Evolutionary conservation across 2,797 vertebrate genomes (phyloP).

Genomic region (Fistularia commersonii): DNA sequence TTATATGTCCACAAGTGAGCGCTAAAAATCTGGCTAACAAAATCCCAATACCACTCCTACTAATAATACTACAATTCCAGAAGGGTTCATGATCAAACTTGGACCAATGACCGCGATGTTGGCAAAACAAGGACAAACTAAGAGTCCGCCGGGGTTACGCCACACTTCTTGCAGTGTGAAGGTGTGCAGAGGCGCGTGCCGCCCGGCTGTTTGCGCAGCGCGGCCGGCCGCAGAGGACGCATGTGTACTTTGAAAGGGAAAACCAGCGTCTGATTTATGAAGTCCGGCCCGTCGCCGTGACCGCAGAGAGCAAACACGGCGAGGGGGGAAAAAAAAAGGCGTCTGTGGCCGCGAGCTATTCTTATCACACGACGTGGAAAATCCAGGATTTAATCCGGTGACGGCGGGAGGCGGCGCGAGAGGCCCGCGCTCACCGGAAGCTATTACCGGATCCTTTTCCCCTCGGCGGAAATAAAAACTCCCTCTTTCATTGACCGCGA

Average conservation of each 20-base stretch:
- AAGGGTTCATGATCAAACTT: too few relatives aligned
- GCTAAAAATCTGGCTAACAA: too few relatives aligned
- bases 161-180: constrained; percentile 26
- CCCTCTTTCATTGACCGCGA: too few relatives aligned
- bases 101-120: too few relatives aligned
- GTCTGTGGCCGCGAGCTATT: constrained; percentile 76
- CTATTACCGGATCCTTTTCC: too few relatives aligned
- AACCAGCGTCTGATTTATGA: constrained; percentile 78
- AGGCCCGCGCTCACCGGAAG: too few relatives aligned
- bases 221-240: constrained; percentile 65
- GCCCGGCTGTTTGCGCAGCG: constrained; percentile 54
- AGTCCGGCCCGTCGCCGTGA: constrained; percentile 65
- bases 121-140: too few relatives aligned
- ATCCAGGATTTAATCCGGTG: constrained; percentile 55
- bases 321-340: constrained; percentile 71
- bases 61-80: too few relatives aligned
- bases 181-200: constrained; percentile 59
- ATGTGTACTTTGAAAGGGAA: constrained; percentile 72
- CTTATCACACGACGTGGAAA: constrained; percentile 66
- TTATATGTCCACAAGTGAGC: too few relatives aligned
- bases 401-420: too few relatives aligned
- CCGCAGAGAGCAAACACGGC: constrained; percentile 72
- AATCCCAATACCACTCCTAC: too few relatives aligned
- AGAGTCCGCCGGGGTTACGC: background rate
- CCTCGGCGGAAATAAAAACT: too few relatives aligned